Base-by-base conservation (phyloP, 2,888 invertebrate species). In the Conistra vaccinii region DNA sequence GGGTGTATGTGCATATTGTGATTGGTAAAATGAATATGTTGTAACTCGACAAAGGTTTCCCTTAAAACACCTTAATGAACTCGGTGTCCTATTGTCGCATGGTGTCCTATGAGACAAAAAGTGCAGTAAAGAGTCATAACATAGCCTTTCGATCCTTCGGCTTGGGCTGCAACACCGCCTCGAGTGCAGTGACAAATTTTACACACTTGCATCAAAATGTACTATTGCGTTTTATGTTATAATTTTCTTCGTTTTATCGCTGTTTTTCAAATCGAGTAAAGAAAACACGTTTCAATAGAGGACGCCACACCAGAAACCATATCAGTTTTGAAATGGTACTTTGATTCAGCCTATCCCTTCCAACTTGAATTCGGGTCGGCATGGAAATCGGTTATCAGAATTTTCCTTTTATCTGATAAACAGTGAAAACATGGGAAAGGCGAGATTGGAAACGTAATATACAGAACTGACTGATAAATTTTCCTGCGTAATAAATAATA, bases 181-280 rank as follows among this genome's bases (percentile, higher is more conserved):
- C 17, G 17, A 29, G 57, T 29, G 29, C 17, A 29, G 17, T 29
- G 17, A 20, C 20, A 20, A 29, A 29, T 57, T 57, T 57, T 57
- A 7, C 7, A 29, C 29, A 17, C 17, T 57, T 57, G 9, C 29
- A 55, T 17, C 55, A 57, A 57, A 57, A 29, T 57, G 17, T 57
- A 57, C 9, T 29, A 57, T 3, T 29, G 29, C 20, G 17, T 20
- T 57, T 29, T 57, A 55, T n/a, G 53, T 55, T 26, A 55, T 26
- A 45, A 45, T 32, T 39, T 61, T 23, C 32, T 48, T 29, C 20
- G n/a, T 17, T 17, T 71, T 79, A 76, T 70, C 62, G 62, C 71
- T 48, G 62, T 63, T 79, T 71, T 51, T 14, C 62, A 20, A 29
- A 32, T 6, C 55, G 20, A 48, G 42, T 51, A 12, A 48, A n/a